These are phyloP conservation scores for Peromyscus melanophrys DNA, from an alignment of 2,797 vertebrate species.

Conservation along the genomic window DNA sequence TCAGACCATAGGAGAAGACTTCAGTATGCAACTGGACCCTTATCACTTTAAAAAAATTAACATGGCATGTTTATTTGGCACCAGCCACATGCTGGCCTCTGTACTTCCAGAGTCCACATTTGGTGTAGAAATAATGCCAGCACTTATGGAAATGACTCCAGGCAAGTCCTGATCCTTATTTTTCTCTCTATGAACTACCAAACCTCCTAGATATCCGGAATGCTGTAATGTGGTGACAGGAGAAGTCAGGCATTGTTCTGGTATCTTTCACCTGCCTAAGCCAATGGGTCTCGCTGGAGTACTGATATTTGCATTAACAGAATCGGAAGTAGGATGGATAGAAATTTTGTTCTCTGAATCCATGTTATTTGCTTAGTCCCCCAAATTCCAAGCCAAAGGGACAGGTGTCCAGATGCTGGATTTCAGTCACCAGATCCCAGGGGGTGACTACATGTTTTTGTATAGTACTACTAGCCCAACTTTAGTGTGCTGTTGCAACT, in stretches of 20 bases:
- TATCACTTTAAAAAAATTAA: slow-evolving; percentile 66
- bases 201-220: neutral
- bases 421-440: neutral
- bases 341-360: slow-evolving; percentile 54
- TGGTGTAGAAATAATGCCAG: slow-evolving; percentile 49
- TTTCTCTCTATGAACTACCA: neutral
- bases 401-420: neutral
- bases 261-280: neutral
- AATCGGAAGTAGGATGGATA: slow-evolving; percentile 14
- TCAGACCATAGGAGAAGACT: slow-evolving; percentile 40
- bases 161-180: slow-evolving; percentile 13
- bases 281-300: slow-evolving; percentile 26
- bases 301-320: slow-evolving; percentile 29
- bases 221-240: slow-evolving; percentile 5
- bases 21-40: slow-evolving; percentile 54
- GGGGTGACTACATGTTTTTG: neutral
- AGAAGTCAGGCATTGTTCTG: neutral
- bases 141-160: slow-evolving; percentile 40
- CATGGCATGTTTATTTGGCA: neutral
- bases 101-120: neutral
- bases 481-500: neutral
- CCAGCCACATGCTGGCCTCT: slow-evolving; percentile 2
- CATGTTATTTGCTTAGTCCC: neutral
- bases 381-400: neutral
- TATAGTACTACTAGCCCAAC: neutral